phyloP scores from a whole-genome alignment of 2,797 vertebrate genomes.

The Mus spretus region DNA sequence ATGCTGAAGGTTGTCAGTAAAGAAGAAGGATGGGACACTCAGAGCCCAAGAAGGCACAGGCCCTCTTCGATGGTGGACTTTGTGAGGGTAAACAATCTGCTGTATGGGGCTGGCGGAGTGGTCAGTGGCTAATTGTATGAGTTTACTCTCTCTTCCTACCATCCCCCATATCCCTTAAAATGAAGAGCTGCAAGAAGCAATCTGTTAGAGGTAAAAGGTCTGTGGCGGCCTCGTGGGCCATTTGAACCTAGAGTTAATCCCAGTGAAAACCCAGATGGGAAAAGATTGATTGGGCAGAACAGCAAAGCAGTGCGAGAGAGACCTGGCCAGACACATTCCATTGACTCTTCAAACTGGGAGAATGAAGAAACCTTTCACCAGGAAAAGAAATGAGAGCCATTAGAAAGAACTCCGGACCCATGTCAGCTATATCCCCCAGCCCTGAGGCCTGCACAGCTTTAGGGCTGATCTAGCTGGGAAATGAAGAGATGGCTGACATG shows the following conservation, averaged over 20 bases:
- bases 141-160: neutral
- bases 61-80: neutral
- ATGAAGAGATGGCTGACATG: neutral
- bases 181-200: neutral
- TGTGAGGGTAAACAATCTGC: neutral
- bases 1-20: neutral
- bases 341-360: neutral
- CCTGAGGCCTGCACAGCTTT: neutral
- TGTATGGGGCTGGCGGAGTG: neutral
- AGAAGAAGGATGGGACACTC: neutral
- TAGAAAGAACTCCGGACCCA: neutral
- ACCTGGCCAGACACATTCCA: neutral
- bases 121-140: neutral
- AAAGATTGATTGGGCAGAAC: neutral
- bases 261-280: neutral
- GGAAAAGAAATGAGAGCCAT: neutral
- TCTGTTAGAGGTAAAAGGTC: neutral
- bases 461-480: neutral
- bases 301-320: neutral
- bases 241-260: neutral
- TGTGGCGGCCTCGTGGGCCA: neutral
- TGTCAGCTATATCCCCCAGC: neutral
- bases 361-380: neutral
- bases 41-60: neutral
- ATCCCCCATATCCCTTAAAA: neutral